phyloP scores from a whole-genome alignment of 2,888 invertebrate species.

The Tipula confusa region DNA sequence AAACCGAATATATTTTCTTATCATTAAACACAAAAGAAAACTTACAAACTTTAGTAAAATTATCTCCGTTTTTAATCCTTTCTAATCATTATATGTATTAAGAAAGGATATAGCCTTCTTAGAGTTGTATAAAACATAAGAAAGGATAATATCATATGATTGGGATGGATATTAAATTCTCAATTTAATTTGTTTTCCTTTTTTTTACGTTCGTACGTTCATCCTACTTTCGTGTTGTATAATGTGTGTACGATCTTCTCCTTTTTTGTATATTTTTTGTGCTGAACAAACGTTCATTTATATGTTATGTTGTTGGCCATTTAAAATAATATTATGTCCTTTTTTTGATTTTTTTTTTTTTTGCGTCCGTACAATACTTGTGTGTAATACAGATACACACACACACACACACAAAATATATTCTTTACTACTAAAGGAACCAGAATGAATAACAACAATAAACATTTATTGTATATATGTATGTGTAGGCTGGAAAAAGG shows the following conservation, averaged over 20 bases:
- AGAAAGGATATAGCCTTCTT: slow-evolving; percentile 13
- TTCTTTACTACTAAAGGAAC: neutral
- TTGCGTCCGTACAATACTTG: too few relatives aligned
- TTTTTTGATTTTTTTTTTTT: neutral
- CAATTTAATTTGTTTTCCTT: neutral
- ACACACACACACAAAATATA: neutral
- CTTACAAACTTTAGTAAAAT: neutral
- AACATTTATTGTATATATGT: too few relatives aligned
- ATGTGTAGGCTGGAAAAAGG: neutral
- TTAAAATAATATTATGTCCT: neutral
- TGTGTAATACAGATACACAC: neutral
- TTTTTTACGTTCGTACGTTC: neutral
- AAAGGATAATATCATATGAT: slow-evolving; percentile 25
- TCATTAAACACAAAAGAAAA: slow-evolving; percentile 12
- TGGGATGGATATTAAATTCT: slow-evolving; percentile 25
- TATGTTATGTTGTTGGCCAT: neutral
- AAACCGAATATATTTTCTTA: neutral
- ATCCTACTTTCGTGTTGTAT: neutral
- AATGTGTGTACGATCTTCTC: neutral
- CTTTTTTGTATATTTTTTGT: too few relatives aligned
- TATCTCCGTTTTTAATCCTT: neutral
- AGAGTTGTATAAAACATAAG: neutral
- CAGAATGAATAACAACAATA: neutral
- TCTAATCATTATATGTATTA: slow-evolving; percentile 12
- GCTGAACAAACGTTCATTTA: neutral